phyloP scores from a whole-genome alignment of 2,888 invertebrate genomes.

The Rhaphigaster nebulosa region DNA sequence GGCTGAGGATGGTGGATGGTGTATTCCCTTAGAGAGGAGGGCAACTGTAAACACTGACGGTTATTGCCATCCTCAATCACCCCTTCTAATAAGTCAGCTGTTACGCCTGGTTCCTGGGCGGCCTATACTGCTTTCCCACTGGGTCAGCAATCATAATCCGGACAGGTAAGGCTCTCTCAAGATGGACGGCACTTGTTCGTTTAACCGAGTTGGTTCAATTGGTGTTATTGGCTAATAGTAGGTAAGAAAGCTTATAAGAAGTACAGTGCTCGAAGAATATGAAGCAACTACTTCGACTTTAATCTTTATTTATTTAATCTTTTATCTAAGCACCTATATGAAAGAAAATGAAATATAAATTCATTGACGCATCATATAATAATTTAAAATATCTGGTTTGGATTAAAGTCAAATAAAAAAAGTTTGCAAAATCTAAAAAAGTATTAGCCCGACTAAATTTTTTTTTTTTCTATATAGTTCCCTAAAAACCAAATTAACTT shows the following conservation, averaged over 20 bases:
- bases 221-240: background rate
- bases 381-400: no score
- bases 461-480: no score
- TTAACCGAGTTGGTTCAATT: background rate
- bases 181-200: background rate
- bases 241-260: background rate
- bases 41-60: background rate
- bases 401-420: no score
- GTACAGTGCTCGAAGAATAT: background rate
- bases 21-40: background rate
- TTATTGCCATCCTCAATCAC: conserved; percentile 27
- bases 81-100: conserved; percentile 8
- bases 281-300: background rate
- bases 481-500: no score
- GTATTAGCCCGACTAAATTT: no score
- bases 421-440: no score
- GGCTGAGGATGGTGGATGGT: background rate
- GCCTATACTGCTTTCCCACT: conserved; percentile 9
- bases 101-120: background rate
- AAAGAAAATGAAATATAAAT: no score
- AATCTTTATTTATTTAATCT: background rate
- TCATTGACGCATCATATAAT: no score
- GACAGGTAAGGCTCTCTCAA: background rate
- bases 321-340: no score
- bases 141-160: background rate